Evolutionary conservation across 2,888 invertebrate species (phyloP).

Genomic region (Gryllus longicercus): DNA sequence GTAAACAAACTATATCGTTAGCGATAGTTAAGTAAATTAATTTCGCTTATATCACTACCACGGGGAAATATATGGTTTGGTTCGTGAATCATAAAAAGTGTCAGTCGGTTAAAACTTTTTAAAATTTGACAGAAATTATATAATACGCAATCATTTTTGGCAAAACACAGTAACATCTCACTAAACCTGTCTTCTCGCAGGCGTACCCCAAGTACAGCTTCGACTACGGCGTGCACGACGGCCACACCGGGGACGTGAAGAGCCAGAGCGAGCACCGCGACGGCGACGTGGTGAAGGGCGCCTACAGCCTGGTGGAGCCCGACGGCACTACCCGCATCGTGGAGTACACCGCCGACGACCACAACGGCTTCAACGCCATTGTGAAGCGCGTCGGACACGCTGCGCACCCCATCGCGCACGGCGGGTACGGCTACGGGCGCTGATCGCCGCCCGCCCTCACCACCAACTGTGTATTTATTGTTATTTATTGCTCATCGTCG

Average conservation of each 20-base stretch:
- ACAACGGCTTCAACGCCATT: conserved; percentile 41
- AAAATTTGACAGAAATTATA: too few relatives aligned
- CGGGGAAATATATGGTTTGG: too few relatives aligned
- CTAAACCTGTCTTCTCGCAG: neutral
- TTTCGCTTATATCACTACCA: too few relatives aligned
- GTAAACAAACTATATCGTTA: too few relatives aligned
- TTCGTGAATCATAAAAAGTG: too few relatives aligned
- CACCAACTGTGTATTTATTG: too few relatives aligned
- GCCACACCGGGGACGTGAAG: neutral
- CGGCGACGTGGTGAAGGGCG: conserved; percentile 5
- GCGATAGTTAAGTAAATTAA: too few relatives aligned
- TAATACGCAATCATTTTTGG: too few relatives aligned
- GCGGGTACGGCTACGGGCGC: neutral
- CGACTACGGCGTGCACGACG: neutral
- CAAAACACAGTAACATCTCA: too few relatives aligned
- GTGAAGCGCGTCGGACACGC: conserved; percentile 39
- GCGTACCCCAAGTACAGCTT: neutral
- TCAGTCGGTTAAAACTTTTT: too few relatives aligned
- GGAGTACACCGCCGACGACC: conserved; percentile 41
- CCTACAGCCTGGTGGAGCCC: neutral
- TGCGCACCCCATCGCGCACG: conserved; percentile 26
- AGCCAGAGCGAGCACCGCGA: neutral
- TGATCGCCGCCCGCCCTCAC: neutral
- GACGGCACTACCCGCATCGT: conserved; percentile 34
- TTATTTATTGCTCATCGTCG: too few relatives aligned